Evolutionary conservation across 2,888 invertebrate genomes (phyloP).

Genomic region (Theristus sp.): DNA sequence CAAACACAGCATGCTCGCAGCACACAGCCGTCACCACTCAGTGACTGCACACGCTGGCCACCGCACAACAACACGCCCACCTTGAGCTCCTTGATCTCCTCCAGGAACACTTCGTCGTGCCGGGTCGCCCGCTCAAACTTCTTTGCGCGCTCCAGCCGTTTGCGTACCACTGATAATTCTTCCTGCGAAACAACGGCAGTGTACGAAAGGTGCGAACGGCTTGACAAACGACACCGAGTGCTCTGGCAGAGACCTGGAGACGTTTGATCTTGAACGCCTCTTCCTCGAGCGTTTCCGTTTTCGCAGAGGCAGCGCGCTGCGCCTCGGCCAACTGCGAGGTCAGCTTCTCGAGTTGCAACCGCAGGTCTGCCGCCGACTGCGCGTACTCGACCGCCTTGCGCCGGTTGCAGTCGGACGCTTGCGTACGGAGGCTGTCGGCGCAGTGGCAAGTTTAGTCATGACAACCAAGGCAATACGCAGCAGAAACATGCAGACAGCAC

Average conservation of each 20-base stretch:
- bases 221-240: too few species aligned
- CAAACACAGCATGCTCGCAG: too few species aligned
- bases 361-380: conserved; percentile 86
- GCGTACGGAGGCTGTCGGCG: conserved; percentile 62
- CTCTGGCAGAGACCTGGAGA: too few species aligned
- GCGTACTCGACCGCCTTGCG: conserved; percentile 90
- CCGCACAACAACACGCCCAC: conserved; percentile 12
- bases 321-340: conserved; percentile 95
- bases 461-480: too few species aligned
- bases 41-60: too few species aligned
- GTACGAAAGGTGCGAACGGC: too few species aligned
- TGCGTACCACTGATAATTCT: conserved; percentile 70
- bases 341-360: conserved; percentile 88
- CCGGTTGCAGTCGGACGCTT: conserved; percentile 94
- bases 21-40: too few species aligned
- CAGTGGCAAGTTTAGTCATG: conserved; percentile 1
- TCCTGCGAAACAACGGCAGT: too few species aligned
- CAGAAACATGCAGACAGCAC: too few species aligned
- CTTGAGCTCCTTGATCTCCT: conserved; percentile 90
- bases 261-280: conserved; percentile 90
- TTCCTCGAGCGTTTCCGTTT: conserved; percentile 80
- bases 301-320: conserved; percentile 84
- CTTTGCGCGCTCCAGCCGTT: conserved; percentile 87
- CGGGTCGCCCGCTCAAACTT: conserved; percentile 88
- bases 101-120: conserved; percentile 84